Evolutionary conservation across 2,888 invertebrate genomes (phyloP), one percentile per base, ranked within the genome.

Genomic region (Calameuta pallipes): DNA sequence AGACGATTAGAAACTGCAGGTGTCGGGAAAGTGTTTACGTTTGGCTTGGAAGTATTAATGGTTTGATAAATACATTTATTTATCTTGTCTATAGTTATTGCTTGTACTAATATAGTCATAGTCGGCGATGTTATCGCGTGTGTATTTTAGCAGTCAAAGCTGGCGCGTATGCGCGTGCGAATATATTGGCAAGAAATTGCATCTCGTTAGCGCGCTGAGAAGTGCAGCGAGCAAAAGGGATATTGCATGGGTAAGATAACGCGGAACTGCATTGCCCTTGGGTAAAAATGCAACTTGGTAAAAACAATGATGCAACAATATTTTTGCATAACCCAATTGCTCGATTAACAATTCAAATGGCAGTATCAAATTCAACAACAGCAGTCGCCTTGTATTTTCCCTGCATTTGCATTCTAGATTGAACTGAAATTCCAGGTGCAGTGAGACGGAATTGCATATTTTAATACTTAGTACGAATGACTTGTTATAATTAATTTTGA

Each of bases 331-430:
- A 86, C 81, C 84, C 82, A 56, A 23, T 56, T 56, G 15, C 56
- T 56, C 56, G 78, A 85, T 85, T 83, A 84, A 85, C 87, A 85
- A 86, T 84, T 87, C 85, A 86, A 85, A 84, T 85, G 74, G 78
- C 70, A 76, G 75, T 79, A 83, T 83, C 81, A 83, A 83, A 83
- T 79, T 80, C 81, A 82, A 80, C 79, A 80, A 56, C 76, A 76
- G 78, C 78, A 69, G 75, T 23, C 56, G 56, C 9, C 56, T 23
- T 9, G 56, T 56, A 23, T 23, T 56, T 56, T 56, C 23, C 56
- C 9, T 56, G 56, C 6, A 56, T 56, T 56, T 56, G 56, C 56
- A 56, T 56, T 56, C 56, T 56, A 56, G 56, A 56, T 56, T 56
- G 56, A 56, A 56, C 56, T 23, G 56, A 56, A 56, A 56, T 56